phyloP scores from a whole-genome alignment of 2,113 vertebrate genomes.

The Tupaia tana region DNA sequence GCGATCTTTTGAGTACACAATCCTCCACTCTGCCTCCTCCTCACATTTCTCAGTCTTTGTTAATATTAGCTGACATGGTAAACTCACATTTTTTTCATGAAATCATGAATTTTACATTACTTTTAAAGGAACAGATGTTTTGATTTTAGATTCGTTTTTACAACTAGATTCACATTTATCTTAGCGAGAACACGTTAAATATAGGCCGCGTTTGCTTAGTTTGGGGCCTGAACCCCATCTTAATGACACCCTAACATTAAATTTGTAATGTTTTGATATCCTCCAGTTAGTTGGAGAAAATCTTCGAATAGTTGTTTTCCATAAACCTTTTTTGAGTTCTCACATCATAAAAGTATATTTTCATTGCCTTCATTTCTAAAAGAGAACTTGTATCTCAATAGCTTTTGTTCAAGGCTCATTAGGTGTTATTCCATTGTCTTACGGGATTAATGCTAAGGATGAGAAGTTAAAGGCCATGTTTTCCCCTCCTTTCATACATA shows the following conservation, averaged over 20 bases:
- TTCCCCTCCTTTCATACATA: neutral
- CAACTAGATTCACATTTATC: conserved; percentile 58
- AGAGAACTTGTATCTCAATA: neutral
- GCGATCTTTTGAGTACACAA: conserved; percentile 1
- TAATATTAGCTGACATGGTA: conserved; percentile 60
- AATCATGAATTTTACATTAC: conserved; percentile 74
- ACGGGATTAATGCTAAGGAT: neutral
- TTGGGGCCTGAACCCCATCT: conserved; percentile 5
- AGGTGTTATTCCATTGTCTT: neutral
- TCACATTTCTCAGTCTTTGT: conserved; percentile 54
- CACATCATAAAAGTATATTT: neutral
- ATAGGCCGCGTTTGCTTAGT: neutral
- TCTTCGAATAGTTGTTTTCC: conserved; percentile 13
- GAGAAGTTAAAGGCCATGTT: neutral
- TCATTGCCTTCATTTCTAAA: neutral
- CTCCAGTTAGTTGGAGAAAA: neutral
- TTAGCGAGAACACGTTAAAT: conserved; percentile 43
- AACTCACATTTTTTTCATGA: neutral
- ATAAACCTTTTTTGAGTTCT: neutral
- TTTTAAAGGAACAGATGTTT: conserved; percentile 72
- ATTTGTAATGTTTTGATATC: neutral
- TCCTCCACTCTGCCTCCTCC: neutral
- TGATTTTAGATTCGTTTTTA: conserved; percentile 63
- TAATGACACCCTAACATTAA: neutral
- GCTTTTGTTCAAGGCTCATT: neutral